Base-by-base conservation (phyloP, 2,888 invertebrate species). In the Pachydiplax longipennis region DNA sequence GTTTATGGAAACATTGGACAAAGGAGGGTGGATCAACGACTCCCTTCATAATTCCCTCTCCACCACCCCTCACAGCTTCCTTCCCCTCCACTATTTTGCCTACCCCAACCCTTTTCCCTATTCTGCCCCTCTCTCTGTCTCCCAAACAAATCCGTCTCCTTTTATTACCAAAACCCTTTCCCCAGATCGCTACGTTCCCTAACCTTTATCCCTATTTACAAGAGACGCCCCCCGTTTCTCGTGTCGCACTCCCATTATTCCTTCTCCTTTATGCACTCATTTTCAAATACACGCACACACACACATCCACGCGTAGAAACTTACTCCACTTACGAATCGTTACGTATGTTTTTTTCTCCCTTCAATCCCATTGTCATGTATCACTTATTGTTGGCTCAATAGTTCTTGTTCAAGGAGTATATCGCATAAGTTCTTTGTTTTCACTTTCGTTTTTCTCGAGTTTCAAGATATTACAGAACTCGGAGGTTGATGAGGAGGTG, bases 1-100 rank as follows among this genome's bases (percentile, higher is more conserved):
- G 87, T 87, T 87, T 87, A 87, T 87, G 87, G 87, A 87, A 87
- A 87, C 87, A 87, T 87, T 87, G 87, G 61, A 87, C 87, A 87
- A 87, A 87, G 87, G 61, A 87, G 87, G 87, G 87, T 37, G 87
- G 87, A 87, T 87, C 87, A 87, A 37, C 61, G 87, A 87, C 65
- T 87, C 87, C 87, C 61, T 22, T 25, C 61, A 87, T 87, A 87
- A 65, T 65, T 61, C 61, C 87, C 61, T n/a, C 87, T 31, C 18
- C 82, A n/a, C 25, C 44, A 10, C 83, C 35, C 48, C 5, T 18
- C 58, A 35, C 31, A n/a, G 12, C 61, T 22, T 37, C 18, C 58
- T 73, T 61, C 61, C 87, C 61, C 83, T 83, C 31, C 61, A n/a
- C 87, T 37, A 53, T 58, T 31, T 87, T 37, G 61, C 31, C 37